These are phyloP conservation scores for Melanerpes aurifrons DNA, from an alignment of 2,113 vertebrate genomes.

Conservation along the genomic window DNA sequence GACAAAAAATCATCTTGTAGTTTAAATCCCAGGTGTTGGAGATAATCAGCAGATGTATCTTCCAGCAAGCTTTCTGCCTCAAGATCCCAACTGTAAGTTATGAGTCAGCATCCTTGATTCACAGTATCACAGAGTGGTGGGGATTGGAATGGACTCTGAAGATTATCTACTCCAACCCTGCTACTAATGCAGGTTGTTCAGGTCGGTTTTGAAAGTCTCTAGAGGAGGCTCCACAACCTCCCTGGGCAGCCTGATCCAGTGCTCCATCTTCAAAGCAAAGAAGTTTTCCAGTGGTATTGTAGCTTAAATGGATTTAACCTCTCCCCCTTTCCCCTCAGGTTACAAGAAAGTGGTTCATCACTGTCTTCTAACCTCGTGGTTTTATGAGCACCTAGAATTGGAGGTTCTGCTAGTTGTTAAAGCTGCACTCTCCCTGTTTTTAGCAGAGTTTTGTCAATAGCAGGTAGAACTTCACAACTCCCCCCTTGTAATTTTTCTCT, in stretches of 20 bases:
- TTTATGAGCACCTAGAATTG: background rate
- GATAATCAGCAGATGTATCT: background rate
- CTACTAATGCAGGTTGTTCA: no score
- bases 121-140: no score
- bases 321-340: background rate
- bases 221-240: no score
- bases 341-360: background rate
- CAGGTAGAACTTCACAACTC: background rate
- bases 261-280: no score
- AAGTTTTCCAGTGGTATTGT: background rate
- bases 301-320: background rate
- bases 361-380: background rate
- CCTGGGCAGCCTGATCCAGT: no score
- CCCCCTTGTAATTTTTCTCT: background rate
- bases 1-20: conserved; percentile 32
- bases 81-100: background rate
- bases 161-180: no score
- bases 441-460: background rate
- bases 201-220: no score
- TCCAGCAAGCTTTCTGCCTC: background rate
- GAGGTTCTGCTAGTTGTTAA: background rate
- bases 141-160: no score
- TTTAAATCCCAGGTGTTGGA: conserved; percentile 16
- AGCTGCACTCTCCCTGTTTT: background rate
- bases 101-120: background rate